Conservation (phyloP, 2,888 invertebrate species). For the Apodemia mormo region DNA sequence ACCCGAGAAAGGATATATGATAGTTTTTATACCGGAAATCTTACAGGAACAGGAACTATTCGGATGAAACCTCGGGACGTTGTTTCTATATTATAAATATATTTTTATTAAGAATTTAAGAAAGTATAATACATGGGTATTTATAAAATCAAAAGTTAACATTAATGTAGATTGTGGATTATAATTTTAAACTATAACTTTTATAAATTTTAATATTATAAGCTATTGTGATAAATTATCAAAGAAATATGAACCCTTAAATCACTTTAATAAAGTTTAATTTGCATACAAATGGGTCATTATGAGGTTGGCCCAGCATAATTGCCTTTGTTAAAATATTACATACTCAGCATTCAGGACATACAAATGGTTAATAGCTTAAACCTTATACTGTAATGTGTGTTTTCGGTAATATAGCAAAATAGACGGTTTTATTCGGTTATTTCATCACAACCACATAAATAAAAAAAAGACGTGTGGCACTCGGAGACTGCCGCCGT, state of each 20-base stretch:
- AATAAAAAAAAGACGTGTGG: too few relatives aligned
- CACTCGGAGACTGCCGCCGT: too few relatives aligned
- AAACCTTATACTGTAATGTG: neutral
- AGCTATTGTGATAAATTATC: neutral
- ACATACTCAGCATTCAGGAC: conserved; percentile 29
- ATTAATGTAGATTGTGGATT: neutral
- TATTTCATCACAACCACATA: too few relatives aligned
- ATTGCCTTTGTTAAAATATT: conserved; percentile 61
- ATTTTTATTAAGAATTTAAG: too few relatives aligned
- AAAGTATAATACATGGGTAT: too few relatives aligned
- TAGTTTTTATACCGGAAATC: too few relatives aligned
- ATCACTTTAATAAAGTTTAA: conserved; percentile 59
- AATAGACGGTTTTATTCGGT: too few relatives aligned
- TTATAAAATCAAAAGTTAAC: neutral
- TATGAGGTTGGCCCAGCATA: conserved; percentile 57
- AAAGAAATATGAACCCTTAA: conserved; percentile 50
- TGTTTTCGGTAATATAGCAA: neutral
- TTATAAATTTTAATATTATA: neutral
- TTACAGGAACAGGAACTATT: too few relatives aligned
- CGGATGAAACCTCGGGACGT: too few relatives aligned
- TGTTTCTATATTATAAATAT: too few relatives aligned
- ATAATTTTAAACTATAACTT: neutral
- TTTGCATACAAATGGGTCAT: conserved; percentile 72
- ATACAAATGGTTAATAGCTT: conserved; percentile 33
- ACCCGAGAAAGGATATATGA: too few relatives aligned